A percentile compares a stretch with the other conserved stretches of the same genome.
phyloP scores from a whole-genome alignment of 2,113 vertebrate species.

The Brachypteracias leptosomus region DNA sequence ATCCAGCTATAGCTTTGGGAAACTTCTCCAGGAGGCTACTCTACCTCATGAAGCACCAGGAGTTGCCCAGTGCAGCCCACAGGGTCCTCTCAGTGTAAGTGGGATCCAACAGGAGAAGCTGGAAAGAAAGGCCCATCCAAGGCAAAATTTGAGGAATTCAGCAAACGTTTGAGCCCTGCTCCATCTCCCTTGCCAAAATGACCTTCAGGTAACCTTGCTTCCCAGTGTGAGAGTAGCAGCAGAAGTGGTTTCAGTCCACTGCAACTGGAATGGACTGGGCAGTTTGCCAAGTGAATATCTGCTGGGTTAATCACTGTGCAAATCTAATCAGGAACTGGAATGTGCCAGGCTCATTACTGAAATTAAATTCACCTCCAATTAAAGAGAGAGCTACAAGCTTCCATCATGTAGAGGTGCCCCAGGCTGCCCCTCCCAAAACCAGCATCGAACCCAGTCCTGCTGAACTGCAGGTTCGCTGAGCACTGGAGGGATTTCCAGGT shows the following conservation, averaged over 20 bases:
- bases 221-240: background rate
- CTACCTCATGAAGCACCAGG: background rate
- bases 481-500: constrained; percentile 26
- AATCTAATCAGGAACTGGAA: constrained; percentile 65
- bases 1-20: background rate
- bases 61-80: background rate
- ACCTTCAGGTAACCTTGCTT: constrained; percentile 39
- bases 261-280: constrained; percentile 52
- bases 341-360: constrained; percentile 65
- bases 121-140: background rate
- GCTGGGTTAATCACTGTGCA: constrained; percentile 60
- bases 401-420: constrained; percentile 21
- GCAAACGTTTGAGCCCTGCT: background rate
- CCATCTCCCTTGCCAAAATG: background rate
- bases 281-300: constrained; percentile 49
- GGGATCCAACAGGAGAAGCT: background rate
- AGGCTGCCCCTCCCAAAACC: constrained; percentile 43
- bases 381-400: constrained; percentile 52
- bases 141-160: background rate
- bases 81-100: background rate
- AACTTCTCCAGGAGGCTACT: background rate
- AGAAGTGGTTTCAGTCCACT: constrained; percentile 57
- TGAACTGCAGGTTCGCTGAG: background rate
- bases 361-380: constrained; percentile 64
- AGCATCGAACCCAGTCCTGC: background rate